Evolutionary conservation across 1,140 invertebrate species (phyloP).

Genomic region (Leptinotarsa lineolata): DNA sequence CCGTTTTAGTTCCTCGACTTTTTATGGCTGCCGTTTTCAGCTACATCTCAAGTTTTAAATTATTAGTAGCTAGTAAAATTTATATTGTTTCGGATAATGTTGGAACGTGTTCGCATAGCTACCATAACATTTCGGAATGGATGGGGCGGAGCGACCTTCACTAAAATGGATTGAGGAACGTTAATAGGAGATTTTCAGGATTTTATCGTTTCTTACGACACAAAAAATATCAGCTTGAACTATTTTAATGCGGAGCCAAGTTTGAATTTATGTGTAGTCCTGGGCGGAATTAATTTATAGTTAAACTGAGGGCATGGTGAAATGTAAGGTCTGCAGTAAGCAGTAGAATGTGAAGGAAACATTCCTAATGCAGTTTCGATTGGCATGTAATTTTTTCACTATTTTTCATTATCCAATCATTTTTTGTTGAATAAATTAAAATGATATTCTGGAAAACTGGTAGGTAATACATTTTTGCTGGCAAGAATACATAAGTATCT

Average conservation of each 20-base stretch:
- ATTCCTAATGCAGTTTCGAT: no score
- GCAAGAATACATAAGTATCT: no score
- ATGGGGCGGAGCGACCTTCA: background rate
- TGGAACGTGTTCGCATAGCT: background rate
- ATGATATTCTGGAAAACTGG: no score
- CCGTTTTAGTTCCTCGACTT: background rate
- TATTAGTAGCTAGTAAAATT: background rate
- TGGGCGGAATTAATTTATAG: background rate
- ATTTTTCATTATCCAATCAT: no score
- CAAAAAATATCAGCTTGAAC: background rate
- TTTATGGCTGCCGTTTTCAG: background rate
- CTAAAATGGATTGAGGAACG: conserved; percentile 6
- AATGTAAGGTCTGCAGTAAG: background rate
- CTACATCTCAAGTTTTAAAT: background rate
- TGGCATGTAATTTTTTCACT: no score
- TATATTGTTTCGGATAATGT: conserved; percentile 8
- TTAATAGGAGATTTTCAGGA: conserved; percentile 1
- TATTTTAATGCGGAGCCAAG: background rate
- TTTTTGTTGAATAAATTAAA: no score
- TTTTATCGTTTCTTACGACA: background rate
- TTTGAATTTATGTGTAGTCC: background rate
- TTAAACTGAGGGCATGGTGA: background rate
- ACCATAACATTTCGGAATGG: background rate
- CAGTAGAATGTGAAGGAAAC: no score
- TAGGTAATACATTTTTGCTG: no score